These are phyloP conservation scores for Yponomeuta evonymella DNA, from an alignment of 2,888 invertebrate species.

Conservation along the genomic window DNA sequence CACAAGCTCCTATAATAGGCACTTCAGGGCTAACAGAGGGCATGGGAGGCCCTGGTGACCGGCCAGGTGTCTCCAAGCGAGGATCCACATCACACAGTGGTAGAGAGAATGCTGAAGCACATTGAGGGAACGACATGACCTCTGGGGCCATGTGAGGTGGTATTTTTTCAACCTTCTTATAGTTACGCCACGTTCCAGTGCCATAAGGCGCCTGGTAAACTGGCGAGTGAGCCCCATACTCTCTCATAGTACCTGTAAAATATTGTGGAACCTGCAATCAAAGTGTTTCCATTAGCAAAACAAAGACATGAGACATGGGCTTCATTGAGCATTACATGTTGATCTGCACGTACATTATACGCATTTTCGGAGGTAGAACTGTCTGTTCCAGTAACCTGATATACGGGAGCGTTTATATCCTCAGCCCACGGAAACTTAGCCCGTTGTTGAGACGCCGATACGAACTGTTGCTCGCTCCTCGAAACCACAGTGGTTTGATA, in stretches of 20 bases:
- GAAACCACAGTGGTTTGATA: conserved; percentile 71
- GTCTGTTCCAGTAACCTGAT: conserved; percentile 63
- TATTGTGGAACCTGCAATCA: conserved; percentile 59
- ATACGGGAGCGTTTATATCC: conserved; percentile 53
- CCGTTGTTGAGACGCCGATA: conserved; percentile 64
- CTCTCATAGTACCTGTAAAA: conserved; percentile 48
- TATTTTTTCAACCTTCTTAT: conserved; percentile 46
- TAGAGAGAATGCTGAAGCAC: conserved; percentile 63
- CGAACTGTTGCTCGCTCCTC: conserved; percentile 62
- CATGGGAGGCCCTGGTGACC: conserved; percentile 51
- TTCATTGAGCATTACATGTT: neutral
- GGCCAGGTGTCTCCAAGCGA: conserved; percentile 35
- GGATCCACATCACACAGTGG: conserved; percentile 54
- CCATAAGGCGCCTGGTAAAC: conserved; percentile 69
- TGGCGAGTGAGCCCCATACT: conserved; percentile 63
- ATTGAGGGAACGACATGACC: conserved; percentile 56
- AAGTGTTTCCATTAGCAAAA: neutral
- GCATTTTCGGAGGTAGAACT: conserved; percentile 70
- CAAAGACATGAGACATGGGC: neutral
- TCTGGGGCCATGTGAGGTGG: conserved; percentile 36
- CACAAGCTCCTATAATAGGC: conserved; percentile 79
- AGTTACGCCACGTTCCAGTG: conserved; percentile 54
- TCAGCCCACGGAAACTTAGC: conserved; percentile 69
- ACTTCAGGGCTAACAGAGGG: conserved; percentile 66
- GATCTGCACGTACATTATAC: conserved; percentile 52